Base-by-base conservation (phyloP, 2,888 invertebrate species). In the Autographa pulchrina region DNA sequence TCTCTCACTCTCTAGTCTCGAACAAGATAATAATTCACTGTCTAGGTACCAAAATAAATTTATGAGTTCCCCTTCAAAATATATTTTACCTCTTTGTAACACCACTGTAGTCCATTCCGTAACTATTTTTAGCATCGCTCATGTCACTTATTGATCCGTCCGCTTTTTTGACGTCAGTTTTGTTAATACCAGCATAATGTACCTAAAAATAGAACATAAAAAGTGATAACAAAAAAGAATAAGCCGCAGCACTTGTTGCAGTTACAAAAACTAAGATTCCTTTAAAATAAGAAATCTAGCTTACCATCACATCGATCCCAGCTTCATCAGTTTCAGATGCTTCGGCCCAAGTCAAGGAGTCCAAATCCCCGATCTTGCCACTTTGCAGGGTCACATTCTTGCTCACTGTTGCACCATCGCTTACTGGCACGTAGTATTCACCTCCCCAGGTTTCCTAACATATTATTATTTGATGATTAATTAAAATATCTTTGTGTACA, bases 61-160 rank as follows among this genome's bases (percentile, higher is more conserved):
- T 35, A 35, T 35, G 6, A 0, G 2, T 6, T 35, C 6, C 35
- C 0, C 9, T 35, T 6, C 7, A 35, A 2, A 35, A 8, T 3
- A 35, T 35, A 35, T 9, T 48, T 73, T 80, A 92, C 92, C 80
- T 86, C n/a, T 87, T 81, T n/a, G 89, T 90, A 13, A 84, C 77
- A 16, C 93, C 93, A 72, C 93, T 92, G 70, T 91, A 93, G 62
- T 92, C 92, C 86, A 91, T 89, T 32, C 90, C 90, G 61, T 83
- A 90, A 18, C 70, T 68, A 43, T 78, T 78, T 5, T 78, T 70
- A 20, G 68, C 32, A 0, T 73, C 56, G 8, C 75, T 41, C 31
- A 74, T 70, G 5, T 70, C 62, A 2, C 77, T 25, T 31, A 81
- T 63, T 0, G 82, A 67, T n/a, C 88, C 89, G 8, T 78, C 78